Base-by-base conservation (phyloP, 2,888 invertebrate genomes). In the Phytoseiulus persimilis region DNA sequence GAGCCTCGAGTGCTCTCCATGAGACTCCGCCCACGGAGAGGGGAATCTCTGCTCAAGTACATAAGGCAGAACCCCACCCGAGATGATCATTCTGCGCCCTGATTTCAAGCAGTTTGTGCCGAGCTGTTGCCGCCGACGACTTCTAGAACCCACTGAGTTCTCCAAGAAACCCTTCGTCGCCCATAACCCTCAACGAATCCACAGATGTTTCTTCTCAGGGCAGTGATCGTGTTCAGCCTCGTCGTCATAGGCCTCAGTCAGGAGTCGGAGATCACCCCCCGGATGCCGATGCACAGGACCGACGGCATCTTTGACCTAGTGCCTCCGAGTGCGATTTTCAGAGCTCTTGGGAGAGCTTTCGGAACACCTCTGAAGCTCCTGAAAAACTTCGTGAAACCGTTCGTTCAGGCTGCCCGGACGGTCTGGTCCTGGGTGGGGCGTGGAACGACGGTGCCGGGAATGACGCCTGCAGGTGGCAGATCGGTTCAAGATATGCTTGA, bases 201-300 rank as follows among this genome's bases (percentile, higher is more conserved):
- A 9, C 5, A 23, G 65, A 65, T 65, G 65, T 65, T 18, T 18
- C 18, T 65, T 6, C 28, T 14, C 5, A 3, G 28, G 18, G 65
- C 28, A 2, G 28, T 23, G 65, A 6, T 65, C 65, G 1, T 65
- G 5, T 28, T 65, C 11, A 65, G 65, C 65, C 65, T 65, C 23
- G 14, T 65, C 18, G 65, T 23, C 65, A 3, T 65, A 23, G 65
- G 11, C 65, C 28, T 65, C 9, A 65, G 65, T 28, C 18, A 65
- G 65, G 65, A 65, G 2, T 23, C 28, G 23, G 65, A 3, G 28
- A 87, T 87, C 9, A 87, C 9, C 33, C 33, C 87, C 3, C 32
- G 87, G 5, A 87, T 87, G 87, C 87, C 87, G 45, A 33, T 87
- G 87, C 87, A 87, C 45, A 87, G n/a, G 18, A 87, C 87, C 18